phyloP scores from a whole-genome alignment of 1,140 invertebrate genomes.

The Trichomalopsis sarcophagae region DNA sequence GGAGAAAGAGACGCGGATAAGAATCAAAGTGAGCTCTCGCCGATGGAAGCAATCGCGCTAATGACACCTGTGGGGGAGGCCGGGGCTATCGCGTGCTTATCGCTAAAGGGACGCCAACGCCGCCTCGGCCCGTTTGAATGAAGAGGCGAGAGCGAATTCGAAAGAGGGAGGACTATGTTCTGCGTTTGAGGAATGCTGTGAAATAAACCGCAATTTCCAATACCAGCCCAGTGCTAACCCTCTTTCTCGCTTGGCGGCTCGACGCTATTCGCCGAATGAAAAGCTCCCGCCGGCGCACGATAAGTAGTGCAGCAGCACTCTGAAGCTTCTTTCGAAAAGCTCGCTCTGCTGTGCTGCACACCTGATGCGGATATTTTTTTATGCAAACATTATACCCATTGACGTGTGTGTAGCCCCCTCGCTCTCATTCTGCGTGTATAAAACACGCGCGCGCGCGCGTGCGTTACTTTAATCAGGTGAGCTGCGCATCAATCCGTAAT shows the following conservation, averaged over 20 bases:
- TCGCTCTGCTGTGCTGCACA: neutral
- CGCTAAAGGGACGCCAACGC: slow-evolving; percentile 1
- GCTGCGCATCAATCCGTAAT: neutral
- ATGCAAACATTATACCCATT: neutral
- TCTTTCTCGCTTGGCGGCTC: slow-evolving; percentile 1
- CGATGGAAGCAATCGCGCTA: slow-evolving; percentile 51
- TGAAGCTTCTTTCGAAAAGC: slow-evolving; percentile 8
- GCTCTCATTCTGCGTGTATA: neutral
- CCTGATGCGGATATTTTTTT: slow-evolving; percentile 16
- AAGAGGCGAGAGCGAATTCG: slow-evolving; percentile 27
- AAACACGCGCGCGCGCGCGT: too few species aligned
- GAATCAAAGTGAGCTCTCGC: slow-evolving; percentile 42
- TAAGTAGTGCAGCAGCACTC: slow-evolving; percentile 25
- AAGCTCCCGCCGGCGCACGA: slow-evolving; percentile 20
- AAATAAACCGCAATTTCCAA: slow-evolving; percentile 53
- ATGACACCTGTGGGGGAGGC: slow-evolving; percentile 48
- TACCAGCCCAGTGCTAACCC: neutral
- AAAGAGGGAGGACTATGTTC: slow-evolving; percentile 6
- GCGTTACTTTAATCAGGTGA: neutral
- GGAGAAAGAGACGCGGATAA: slow-evolving; percentile 20
- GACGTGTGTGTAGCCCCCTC: neutral
- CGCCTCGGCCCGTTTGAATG: neutral
- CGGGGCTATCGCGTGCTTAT: slow-evolving; percentile 40
- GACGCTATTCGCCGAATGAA: slow-evolving; percentile 39
- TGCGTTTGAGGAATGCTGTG: slow-evolving; percentile 40